phyloP scores from a whole-genome alignment of 2,888 invertebrate genomes.

The Spilosoma lubricipeda region DNA sequence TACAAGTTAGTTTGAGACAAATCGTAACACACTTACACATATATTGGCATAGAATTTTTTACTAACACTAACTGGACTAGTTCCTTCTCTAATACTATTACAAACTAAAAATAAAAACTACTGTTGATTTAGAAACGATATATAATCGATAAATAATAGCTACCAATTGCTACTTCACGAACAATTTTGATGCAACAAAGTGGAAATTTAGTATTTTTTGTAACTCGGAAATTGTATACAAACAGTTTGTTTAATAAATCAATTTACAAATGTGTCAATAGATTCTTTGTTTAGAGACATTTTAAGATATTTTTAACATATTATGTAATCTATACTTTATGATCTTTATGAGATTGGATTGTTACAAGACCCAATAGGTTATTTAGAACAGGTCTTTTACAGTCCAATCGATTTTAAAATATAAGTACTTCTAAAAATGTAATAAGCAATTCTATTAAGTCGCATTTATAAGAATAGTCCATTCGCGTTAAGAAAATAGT shows the following conservation, averaged over 20 bases:
- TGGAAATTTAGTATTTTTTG: too few species aligned
- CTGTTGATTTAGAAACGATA: conserved; percentile 50
- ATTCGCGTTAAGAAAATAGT: too few species aligned
- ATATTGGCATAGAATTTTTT: conserved; percentile 73
- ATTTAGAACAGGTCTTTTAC: not conserved
- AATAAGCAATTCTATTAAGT: not conserved
- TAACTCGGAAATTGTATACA: too few species aligned
- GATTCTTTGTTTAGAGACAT: not conserved
- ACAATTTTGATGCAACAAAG: not conserved
- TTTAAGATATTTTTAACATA: not conserved
- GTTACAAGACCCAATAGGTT: not conserved
- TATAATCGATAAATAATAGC: conserved; percentile 31
- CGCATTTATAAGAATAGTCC: not conserved
- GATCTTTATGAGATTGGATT: not conserved
- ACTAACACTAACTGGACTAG: conserved; percentile 78
- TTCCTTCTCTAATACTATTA: conserved; percentile 76
- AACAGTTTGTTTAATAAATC: too few species aligned
- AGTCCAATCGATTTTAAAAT: not conserved
- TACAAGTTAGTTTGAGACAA: conserved; percentile 66
- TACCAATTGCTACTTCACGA: conserved; percentile 24
- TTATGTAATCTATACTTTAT: not conserved
- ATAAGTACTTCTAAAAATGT: not conserved
- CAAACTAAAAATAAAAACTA: conserved; percentile 49
- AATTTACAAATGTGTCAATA: too few species aligned
- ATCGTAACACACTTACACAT: conserved; percentile 60